Conservation (phyloP, 2,113 vertebrate genomes). For the Poecile atricapillus region DNA sequence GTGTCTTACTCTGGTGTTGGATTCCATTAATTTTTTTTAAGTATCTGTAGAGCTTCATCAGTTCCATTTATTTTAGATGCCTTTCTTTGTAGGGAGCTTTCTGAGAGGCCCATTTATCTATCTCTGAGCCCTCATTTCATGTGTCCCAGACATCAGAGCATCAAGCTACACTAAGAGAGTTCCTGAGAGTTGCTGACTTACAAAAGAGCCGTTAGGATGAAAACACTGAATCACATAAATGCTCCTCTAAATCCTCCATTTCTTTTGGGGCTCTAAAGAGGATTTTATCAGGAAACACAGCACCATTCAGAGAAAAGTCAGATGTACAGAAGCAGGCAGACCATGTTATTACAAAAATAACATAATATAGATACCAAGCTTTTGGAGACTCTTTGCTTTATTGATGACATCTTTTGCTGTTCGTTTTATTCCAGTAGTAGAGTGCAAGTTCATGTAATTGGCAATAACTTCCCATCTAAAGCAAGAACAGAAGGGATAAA, state of each 20-base stretch:
- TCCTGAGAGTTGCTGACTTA: background rate
- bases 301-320: background rate
- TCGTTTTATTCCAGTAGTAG: constrained; percentile 86
- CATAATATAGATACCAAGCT: constrained; percentile 81
- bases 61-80: background rate
- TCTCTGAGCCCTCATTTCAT: background rate
- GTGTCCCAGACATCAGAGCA: background rate
- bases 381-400: constrained; percentile 97
- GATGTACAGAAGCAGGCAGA: background rate
- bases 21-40: background rate
- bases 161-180: background rate
- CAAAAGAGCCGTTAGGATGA: background rate
- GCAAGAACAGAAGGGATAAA: background rate
- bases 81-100: background rate
- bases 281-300: background rate
- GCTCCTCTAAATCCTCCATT: background rate
- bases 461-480: constrained; percentile 97
- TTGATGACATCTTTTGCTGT: constrained; percentile 96
- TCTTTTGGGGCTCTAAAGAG: background rate
- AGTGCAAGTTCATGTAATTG: constrained; percentile 98
- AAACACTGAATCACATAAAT: background rate
- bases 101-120: background rate
- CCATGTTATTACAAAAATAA: background rate
- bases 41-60: background rate
- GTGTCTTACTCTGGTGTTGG: background rate